Base-by-base conservation (phyloP, 2,888 invertebrate genomes). In the Ochropleura leucogaster region DNA sequence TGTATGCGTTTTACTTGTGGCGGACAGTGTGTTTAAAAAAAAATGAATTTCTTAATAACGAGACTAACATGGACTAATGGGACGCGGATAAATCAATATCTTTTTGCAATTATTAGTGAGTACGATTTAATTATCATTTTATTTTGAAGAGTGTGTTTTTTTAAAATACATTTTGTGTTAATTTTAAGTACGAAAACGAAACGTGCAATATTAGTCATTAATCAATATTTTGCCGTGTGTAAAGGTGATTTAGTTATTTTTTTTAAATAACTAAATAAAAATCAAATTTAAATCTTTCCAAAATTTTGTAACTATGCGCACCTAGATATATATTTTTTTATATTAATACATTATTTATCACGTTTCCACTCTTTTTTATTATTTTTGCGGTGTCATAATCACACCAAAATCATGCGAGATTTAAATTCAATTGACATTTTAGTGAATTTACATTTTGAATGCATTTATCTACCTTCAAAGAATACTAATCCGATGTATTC, bases 41-140 rank as follows among this genome's bases (percentile, higher is more conserved):
- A 90, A 91, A 96, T 96, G 96, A 95, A 95, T 91, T 85, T 95
- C 77, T 80, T 96, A 87, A 84, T 95, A 60, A 90, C 92, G n/a
- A 95, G 94, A 88, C 79, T 95, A 16, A 91, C 92, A 92, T 95
- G 94, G 94, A 89, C 92, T 72, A 96, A 94, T 90, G 96, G 96
- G 65, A 92, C 92, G 68, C 89, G 96, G 78, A 92, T 96, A 77
- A 95, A 95, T 82, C 96, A 96, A 84, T 96, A 96, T 90, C 78
- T 96, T 71, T 95, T 96, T 77, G 96, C 96, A 6, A 91, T 94
- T 76, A 90, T 96, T 60, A 92, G 96, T 96, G 83, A 96, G 96
- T 96, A 83, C 72, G 75, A 67, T 59, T 76, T 77, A 74, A 77
- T 79, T 72, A 65, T 66, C 69, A 55, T 73, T 40, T 69, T 72